Evolutionary conservation across 1,140 invertebrate species (phyloP).

Genomic region (Drosophila bocki): DNA sequence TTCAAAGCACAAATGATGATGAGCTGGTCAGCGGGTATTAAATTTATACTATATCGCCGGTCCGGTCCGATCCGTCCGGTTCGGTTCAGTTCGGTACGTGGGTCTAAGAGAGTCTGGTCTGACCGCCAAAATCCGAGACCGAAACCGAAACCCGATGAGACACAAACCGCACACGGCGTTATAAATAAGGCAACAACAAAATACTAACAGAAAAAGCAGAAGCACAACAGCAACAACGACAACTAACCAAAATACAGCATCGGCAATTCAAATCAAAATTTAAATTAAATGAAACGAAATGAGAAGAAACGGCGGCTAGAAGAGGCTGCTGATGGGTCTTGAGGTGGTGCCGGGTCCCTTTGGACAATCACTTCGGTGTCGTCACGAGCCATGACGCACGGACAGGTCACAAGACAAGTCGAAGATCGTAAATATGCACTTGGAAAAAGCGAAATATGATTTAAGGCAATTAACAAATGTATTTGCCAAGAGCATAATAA

Average conservation of each 20-base stretch:
- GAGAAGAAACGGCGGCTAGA: slow-evolving; percentile 54
- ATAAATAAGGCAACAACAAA: slow-evolving; percentile 67
- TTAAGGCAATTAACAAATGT: too few species aligned
- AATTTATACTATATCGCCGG: slow-evolving; percentile 83
- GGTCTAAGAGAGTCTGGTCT: slow-evolving; percentile 66
- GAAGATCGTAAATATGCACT: slow-evolving; percentile 20
- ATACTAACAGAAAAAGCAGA: slow-evolving; percentile 43
- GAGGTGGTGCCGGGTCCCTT: slow-evolving; percentile 35
- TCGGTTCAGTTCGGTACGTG: slow-evolving; percentile 64
- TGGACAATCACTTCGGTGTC: slow-evolving; percentile 57
- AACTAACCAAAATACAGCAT: slow-evolving; percentile 25
- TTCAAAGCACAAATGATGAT: slow-evolving; percentile 85
- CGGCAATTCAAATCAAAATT: slow-evolving; percentile 78
- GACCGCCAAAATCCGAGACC: slow-evolving; percentile 64
- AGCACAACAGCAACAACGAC: slow-evolving; percentile 43
- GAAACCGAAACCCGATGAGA: slow-evolving; percentile 71
- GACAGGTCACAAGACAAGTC: slow-evolving; percentile 18
- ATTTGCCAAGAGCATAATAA: too few species aligned
- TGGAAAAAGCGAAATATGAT: neutral
- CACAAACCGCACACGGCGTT: slow-evolving; percentile 68
- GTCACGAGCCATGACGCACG: slow-evolving; percentile 66
- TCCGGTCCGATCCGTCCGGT: slow-evolving; percentile 43
- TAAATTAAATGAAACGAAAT: slow-evolving; percentile 77
- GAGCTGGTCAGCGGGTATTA: slow-evolving; percentile 76
- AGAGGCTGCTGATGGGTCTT: slow-evolving; percentile 40